Conservation (phyloP, 1,140 invertebrate genomes). For the Drosophila orena region DNA sequence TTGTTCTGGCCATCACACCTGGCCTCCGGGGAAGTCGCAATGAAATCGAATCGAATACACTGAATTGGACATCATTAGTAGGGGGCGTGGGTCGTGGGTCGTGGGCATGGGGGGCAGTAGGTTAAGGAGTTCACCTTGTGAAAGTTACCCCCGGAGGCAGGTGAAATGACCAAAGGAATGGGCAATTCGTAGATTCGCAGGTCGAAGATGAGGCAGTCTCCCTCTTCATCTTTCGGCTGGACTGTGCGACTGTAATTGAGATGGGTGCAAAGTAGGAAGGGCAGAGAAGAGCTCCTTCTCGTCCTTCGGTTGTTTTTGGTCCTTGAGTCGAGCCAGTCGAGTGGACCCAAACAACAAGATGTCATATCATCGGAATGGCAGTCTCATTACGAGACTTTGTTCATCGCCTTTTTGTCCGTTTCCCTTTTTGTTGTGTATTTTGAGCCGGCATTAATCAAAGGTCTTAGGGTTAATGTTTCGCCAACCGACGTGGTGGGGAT, state of each 20-base stretch:
- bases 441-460: conserved; percentile 44
- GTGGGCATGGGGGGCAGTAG: conserved; percentile 3
- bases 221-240: background rate
- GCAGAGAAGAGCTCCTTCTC: conserved; percentile 23
- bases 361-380: conserved; percentile 47
- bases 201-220: conserved; percentile 12
- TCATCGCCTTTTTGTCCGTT: conserved; percentile 19
- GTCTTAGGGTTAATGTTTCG: conserved; percentile 41
- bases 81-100: background rate
- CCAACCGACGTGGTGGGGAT: conserved; percentile 1
- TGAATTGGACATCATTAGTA: conserved; percentile 47
- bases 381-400: conserved; percentile 38
- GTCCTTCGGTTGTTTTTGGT: background rate
- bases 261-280: conserved; percentile 20
- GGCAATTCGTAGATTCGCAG: background rate
- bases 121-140: conserved; percentile 19
- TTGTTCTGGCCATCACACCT: conserved; percentile 9
- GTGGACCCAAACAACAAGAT: conserved; percentile 28
- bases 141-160: conserved; percentile 26
- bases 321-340: conserved; percentile 8
- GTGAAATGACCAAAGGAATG: conserved; percentile 40
- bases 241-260: conserved; percentile 29
- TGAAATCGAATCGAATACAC: conserved; percentile 15
- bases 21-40: conserved; percentile 25
- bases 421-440: conserved; percentile 19